These are phyloP conservation scores for Cetoscarus ocellatus DNA, from an alignment of 2,797 vertebrate genomes.

Conservation along the genomic window DNA sequence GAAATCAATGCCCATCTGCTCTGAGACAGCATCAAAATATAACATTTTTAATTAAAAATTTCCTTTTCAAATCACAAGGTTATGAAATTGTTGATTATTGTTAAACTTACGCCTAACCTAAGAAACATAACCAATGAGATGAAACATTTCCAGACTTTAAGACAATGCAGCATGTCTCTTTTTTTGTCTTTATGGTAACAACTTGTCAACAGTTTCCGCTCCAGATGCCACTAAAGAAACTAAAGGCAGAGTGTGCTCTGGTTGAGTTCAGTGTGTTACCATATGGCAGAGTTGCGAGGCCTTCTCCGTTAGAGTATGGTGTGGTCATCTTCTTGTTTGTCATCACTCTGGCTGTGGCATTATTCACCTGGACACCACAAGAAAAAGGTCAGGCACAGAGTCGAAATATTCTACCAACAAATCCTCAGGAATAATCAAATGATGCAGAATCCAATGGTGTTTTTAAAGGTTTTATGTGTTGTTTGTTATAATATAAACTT, in stretches of 20 bases:
- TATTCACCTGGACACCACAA: slow-evolving; percentile 91
- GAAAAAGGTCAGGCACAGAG: slow-evolving; percentile 35
- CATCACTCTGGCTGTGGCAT: slow-evolving; percentile 98
- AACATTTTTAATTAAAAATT: not conserved
- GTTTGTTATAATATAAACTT: slow-evolving; percentile 10
- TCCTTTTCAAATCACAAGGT: too few species aligned
- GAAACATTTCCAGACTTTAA: too few species aligned
- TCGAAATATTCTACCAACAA: slow-evolving; percentile 2
- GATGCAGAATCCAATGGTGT: slow-evolving; percentile 1
- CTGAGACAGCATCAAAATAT: not conserved
- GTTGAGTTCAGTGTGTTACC: slow-evolving; percentile 63
- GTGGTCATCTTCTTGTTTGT: slow-evolving; percentile 99
- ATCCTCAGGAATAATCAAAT: slow-evolving; percentile 23
- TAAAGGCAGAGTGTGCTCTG: not conserved
- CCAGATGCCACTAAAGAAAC: too few species aligned
- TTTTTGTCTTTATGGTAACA: too few species aligned
- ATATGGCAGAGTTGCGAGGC: slow-evolving; percentile 84
- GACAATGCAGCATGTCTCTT: too few species aligned
- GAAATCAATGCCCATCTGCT: not conserved
- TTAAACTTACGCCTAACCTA: too few species aligned
- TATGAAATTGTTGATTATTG: too few species aligned
- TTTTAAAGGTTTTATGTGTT: not conserved
- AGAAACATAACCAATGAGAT: too few species aligned
- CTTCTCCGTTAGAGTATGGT: slow-evolving; percentile 96
- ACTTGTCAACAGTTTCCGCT: not conserved